Evolutionary conservation across 2,888 invertebrate genomes (phyloP), one percentile per base, ranked within the genome.

Genomic region (Thalpophila matura): DNA sequence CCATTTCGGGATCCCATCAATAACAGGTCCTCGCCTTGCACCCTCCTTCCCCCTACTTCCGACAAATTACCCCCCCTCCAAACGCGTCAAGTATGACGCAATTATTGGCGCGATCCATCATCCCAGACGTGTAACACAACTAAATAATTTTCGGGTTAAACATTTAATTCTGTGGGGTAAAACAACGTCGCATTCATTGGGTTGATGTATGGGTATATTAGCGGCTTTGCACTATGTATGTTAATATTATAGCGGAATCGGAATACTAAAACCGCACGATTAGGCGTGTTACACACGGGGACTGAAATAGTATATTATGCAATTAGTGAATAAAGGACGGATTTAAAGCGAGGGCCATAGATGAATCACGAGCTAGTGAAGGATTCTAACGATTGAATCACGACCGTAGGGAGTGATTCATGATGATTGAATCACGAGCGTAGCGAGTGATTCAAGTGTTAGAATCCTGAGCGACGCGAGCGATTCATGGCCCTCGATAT

Each of bases 81-180:
- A 70, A 62, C 70, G 79, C 86, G 86, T 89, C 87, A 86, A 84
- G 82, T 85, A 79, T 88, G 86, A 87, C 91, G 94, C 93, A 93
- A 94, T 94, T 92, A 94, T 92, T 91, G 86, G 84, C 86, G 77
- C 90, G 88, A 94, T 94, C 94, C 92, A 94, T 94, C 94, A 94
- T 91, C 79, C 56, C 24, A 84, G 94, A 93, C 94, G 85, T 85
- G 83, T 77, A 84, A 93, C 94, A 92, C 89, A 92, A 93, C 92
- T 92, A 92, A 91, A 94, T 93, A 92, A 94, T 94, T 91, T 93
- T 90, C 89, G 81, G 78, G 81, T 81, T 81, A 80, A 73, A 75
- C 63, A 77, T 79, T 82, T 80, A 75, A 82, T 80, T 81, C 68
- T 74, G 71, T 63, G 74, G 76, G 77, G 65, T 75, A 72, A 76